phyloP scores from a whole-genome alignment of 2,113 vertebrate genomes.

The Anhinga anhinga region DNA sequence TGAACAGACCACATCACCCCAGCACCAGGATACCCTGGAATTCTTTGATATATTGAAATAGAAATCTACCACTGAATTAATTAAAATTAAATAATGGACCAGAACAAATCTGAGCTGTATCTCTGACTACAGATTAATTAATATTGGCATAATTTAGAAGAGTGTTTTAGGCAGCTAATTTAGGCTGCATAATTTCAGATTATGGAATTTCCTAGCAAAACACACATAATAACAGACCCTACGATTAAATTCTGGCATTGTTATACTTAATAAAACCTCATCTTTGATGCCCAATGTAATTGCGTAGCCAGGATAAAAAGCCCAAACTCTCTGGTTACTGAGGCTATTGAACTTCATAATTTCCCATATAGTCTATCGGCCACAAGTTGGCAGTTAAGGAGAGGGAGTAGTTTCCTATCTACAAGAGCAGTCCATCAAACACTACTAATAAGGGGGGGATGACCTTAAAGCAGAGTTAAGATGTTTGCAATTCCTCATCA shows the following conservation, averaged over 20 bases:
- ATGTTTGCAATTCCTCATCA: background rate
- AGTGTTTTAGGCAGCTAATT: background rate
- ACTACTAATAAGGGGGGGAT: background rate
- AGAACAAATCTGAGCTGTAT: background rate
- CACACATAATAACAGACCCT: background rate
- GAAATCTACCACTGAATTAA: background rate
- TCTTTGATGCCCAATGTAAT: background rate
- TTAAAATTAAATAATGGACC: background rate
- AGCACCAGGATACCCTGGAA: background rate
- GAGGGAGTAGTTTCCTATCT: background rate
- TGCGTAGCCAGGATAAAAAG: background rate
- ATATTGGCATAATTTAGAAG: background rate
- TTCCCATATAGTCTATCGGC: background rate
- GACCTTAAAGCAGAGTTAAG: background rate
- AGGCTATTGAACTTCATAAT: background rate
- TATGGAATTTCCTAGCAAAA: background rate
- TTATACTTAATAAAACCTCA: background rate
- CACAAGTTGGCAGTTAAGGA: background rate
- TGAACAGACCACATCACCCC: background rate
- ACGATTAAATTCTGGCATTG: background rate
- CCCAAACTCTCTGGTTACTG: background rate
- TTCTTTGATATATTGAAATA: background rate
- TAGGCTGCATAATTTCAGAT: background rate
- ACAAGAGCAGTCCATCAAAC: background rate
- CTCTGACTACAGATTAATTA: background rate